A percentile compares a stretch with the other conserved stretches of the same genome.
Evolutionary conservation across 2,888 invertebrate species (phyloP).

Genomic region (Drosophila maculinotata): DNA sequence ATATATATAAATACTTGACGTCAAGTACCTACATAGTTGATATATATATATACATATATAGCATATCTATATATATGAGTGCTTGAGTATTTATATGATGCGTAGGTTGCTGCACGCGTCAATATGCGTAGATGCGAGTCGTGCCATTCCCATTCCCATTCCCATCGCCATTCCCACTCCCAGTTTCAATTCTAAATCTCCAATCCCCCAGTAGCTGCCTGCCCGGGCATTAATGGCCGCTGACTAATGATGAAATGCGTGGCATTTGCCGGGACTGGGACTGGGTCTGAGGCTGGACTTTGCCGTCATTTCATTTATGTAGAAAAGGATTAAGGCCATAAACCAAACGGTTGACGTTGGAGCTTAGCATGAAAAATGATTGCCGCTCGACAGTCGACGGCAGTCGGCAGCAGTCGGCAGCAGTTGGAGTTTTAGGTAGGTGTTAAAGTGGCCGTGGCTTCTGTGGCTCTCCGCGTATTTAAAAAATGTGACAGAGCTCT

Average conservation of each 20-base stretch:
- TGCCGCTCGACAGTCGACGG: constrained; percentile 69
- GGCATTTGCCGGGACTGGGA: constrained; percentile 61
- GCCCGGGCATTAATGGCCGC: constrained; percentile 76
- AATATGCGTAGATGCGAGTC: constrained; percentile 45
- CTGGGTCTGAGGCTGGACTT: constrained; percentile 46
- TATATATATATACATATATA: constrained; percentile 10
- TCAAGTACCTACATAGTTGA: constrained; percentile 23
- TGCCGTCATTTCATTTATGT: constrained; percentile 75
- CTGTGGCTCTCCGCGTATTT: constrained; percentile 59
- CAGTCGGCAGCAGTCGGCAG: constrained; percentile 24
- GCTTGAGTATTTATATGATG: constrained; percentile 53
- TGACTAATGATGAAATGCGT: constrained; percentile 79
- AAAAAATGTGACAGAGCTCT: constrained; percentile 58
- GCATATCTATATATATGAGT: constrained; percentile 8
- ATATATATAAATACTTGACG: constrained; percentile 1
- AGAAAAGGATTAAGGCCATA: constrained; percentile 81
- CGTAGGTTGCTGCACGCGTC: constrained; percentile 71
- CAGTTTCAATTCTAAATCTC: constrained; percentile 60
- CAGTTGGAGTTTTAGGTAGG: constrained; percentile 68
- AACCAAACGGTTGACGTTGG: constrained; percentile 80
- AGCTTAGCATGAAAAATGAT: constrained; percentile 81
- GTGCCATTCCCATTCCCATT: no score
- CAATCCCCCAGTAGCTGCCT: constrained; percentile 69
- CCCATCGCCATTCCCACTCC: no score
- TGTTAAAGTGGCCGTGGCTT: constrained; percentile 76